These are phyloP conservation scores for Heteromormyrus szaboi DNA, from an alignment of 2,797 vertebrate species.

Conservation along the genomic window DNA sequence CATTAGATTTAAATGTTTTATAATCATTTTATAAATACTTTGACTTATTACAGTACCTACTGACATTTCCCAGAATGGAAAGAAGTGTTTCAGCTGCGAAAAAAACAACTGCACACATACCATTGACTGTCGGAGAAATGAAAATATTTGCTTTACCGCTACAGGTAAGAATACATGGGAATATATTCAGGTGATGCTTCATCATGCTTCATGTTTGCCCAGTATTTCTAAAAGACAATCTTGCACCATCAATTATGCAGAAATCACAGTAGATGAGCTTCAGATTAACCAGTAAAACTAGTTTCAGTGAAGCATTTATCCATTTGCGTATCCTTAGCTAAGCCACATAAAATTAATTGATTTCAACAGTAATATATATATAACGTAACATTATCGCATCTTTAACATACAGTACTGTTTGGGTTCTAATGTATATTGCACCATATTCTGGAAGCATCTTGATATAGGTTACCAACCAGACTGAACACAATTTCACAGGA, in stretches of 20 bases:
- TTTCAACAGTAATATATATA: not conserved
- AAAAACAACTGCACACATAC: not conserved
- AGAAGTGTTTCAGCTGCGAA: not conserved
- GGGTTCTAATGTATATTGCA: not conserved
- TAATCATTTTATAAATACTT: not conserved
- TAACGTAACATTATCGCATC: not conserved
- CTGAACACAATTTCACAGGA: not conserved
- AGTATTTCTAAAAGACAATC: not conserved
- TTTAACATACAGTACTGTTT: not conserved
- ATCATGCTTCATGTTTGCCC: not conserved
- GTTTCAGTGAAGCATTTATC: not conserved
- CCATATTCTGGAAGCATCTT: not conserved
- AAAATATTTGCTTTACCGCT: not conserved
- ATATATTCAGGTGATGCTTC: not conserved
- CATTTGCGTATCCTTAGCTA: not conserved
- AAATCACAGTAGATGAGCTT: not conserved
- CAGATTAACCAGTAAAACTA: not conserved
- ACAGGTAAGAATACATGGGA: not conserved
- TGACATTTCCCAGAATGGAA: not conserved
- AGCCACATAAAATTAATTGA: not conserved
- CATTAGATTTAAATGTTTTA: not conserved
- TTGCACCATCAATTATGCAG: not conserved
- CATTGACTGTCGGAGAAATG: not conserved
- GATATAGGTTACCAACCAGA: not conserved
- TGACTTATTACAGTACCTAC: not conserved